Evolutionary conservation across 2,797 vertebrate species (phyloP).

Genomic region (Uromys caudimaculatus): DNA sequence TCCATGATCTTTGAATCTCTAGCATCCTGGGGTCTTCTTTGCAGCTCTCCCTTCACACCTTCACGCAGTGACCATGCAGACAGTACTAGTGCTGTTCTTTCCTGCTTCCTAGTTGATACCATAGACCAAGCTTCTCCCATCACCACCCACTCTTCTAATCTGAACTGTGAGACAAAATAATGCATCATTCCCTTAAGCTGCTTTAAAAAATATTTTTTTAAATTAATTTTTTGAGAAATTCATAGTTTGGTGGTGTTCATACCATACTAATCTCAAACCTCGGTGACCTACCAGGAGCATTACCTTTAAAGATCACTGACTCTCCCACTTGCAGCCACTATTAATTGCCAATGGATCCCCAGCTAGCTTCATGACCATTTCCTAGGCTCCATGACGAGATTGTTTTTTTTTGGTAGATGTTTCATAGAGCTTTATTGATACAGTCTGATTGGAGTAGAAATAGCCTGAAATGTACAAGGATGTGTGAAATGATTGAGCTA

Average conservation of each 20-base stretch:
- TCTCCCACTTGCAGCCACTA: no score
- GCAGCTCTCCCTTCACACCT: not conserved
- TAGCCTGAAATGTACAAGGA: not conserved
- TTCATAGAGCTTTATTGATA: not conserved
- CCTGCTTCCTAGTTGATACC: not conserved
- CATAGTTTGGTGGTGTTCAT: not conserved
- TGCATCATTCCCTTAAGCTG: not conserved
- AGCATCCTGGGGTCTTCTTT: not conserved
- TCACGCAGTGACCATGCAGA: not conserved
- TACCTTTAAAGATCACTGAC: not conserved
- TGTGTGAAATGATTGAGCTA: not conserved
- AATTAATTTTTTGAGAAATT: not conserved
- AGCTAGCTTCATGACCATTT: not conserved
- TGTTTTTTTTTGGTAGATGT: no score
- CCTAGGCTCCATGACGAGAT: no score
- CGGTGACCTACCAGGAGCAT: not conserved
- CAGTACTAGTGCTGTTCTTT: not conserved
- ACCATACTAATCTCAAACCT: not conserved
- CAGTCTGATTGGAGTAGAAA: not conserved
- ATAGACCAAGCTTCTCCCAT: not conserved
- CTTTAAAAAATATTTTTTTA: not conserved
- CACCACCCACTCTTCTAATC: not conserved
- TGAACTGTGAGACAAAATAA: not conserved
- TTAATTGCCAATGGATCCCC: not conserved
- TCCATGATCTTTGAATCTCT: not conserved